These are phyloP conservation scores for Beris chalybata DNA, from an alignment of 2,888 invertebrate genomes.

Conservation along the genomic window DNA sequence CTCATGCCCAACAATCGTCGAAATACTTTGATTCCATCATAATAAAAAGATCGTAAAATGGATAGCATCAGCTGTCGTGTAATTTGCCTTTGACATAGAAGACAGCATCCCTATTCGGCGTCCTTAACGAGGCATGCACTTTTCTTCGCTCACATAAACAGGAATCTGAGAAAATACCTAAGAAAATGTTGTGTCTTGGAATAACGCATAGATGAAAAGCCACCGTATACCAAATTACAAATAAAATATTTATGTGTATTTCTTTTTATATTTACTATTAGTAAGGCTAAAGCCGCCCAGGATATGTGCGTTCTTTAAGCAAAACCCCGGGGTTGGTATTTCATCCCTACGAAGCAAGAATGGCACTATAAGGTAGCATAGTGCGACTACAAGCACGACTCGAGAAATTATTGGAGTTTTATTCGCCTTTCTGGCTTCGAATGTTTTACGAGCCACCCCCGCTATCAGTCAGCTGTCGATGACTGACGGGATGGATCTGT, in stretches of 20 bases:
- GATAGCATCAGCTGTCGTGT: constrained; percentile 30
- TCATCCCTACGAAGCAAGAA: not conserved
- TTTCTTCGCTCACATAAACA: constrained; percentile 8
- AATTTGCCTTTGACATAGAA: constrained; percentile 33
- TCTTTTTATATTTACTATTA: constrained; percentile 39
- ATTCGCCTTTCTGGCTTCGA: constrained; percentile 30
- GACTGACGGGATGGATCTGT: constrained; percentile 35
- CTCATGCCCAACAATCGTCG: constrained; percentile 38
- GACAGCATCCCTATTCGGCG: constrained; percentile 4
- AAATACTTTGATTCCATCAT: constrained; percentile 39
- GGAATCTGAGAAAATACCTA: not conserved
- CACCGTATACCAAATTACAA: constrained; percentile 33
- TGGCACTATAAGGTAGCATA: too few species aligned
- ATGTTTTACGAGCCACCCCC: constrained; percentile 28
- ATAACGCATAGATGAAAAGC: not conserved
- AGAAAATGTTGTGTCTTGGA: too few species aligned
- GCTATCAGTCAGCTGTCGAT: constrained; percentile 40
- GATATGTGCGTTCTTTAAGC: constrained; percentile 32
- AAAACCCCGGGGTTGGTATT: not conserved
- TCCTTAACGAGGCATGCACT: constrained; percentile 34
- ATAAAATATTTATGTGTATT: constrained; percentile 40
- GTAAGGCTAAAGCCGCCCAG: constrained; percentile 29
- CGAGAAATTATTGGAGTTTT: constrained; percentile 37
- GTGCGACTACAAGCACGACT: constrained; percentile 4
- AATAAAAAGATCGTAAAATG: constrained; percentile 40